Evolutionary conservation across 2,888 invertebrate species (phyloP), one percentile per base, ranked within the genome.

Genomic region (Euplexia lucipara): DNA sequence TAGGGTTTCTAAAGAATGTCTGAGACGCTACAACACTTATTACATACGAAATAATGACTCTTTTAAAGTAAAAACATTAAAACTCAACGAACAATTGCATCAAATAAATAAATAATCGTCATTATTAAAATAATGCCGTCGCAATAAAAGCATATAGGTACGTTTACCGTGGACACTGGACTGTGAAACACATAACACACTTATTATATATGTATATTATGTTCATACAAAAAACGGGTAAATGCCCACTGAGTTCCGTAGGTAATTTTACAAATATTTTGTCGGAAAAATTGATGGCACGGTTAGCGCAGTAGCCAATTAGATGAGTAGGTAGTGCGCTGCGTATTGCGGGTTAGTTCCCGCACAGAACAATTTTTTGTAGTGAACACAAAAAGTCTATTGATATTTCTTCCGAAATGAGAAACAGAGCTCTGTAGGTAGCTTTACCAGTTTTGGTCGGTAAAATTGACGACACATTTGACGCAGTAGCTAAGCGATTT

Each of bases 101-200:
- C 35, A 57, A 69, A 73, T 64, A 64, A 59, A 74, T 60, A 61
- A 65, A 57, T 76, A 76, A 78, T 71, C 58, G 58, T 64, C 53
- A 78, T 74, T 63, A 81, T 81, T 72, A 74, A 61, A 76, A 67
- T 81, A 76, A 80, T 73, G 54, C 34, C 61, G 16, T 71, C 45
- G 20, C 20, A 52, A 63, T 67, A 69, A 67, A 66, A 66, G 52
- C 35, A 8, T 61, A 35, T 48, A 63, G 10, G 71, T 63, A 49
- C 22, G 47, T 74, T 79, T 80, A 79, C 3, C 0, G 45, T 62
- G 67, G 20, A 65, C 78, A 49, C 72, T 72, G 51, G 60, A 58
- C 60, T 77, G 64, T 80, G 63, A 79, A 77, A 75, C 48, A 56
- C 62, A 59, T 52, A 51, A 45, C 54, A 47, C 44, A 64, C 7